These are phyloP conservation scores for Actenoides lindsayi DNA, from an alignment of 2,113 vertebrate genomes.

Conservation along the genomic window DNA sequence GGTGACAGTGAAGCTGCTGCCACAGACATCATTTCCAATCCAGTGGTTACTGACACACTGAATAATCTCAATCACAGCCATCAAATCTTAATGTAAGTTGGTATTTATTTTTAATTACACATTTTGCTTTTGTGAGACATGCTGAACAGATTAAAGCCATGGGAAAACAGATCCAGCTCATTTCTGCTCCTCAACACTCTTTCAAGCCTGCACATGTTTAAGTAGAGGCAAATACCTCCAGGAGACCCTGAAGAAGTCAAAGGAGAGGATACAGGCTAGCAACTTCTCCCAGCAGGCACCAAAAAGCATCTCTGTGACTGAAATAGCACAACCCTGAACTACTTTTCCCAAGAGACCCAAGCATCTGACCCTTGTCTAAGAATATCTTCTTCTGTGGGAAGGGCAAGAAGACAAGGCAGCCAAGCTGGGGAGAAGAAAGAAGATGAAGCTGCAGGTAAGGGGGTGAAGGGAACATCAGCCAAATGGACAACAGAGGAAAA, in stretches of 20 bases:
- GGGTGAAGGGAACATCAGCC: neutral
- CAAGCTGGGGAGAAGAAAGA: neutral
- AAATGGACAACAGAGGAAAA: neutral
- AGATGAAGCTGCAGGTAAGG: neutral
- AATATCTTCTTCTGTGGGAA: neutral
- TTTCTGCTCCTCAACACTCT: neutral
- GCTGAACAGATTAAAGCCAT: neutral
- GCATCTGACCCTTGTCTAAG: neutral
- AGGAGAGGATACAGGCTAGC: neutral
- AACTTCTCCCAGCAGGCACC: neutral
- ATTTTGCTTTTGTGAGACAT: neutral
- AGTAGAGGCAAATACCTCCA: neutral
- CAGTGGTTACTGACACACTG: neutral
- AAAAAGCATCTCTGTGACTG: neutral
- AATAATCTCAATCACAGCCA: neutral
- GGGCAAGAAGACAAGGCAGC: neutral
- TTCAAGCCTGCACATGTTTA: neutral
- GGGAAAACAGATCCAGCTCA: neutral
- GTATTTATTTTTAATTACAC: conserved; percentile 27
- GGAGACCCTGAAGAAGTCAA: neutral
- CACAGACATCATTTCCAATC: neutral
- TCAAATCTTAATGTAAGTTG: neutral
- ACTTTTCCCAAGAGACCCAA: neutral
- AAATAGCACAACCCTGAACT: neutral
- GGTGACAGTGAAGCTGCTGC: neutral